Conservation (phyloP, 2,113 vertebrate species). For the Copsychus sechellarum region DNA sequence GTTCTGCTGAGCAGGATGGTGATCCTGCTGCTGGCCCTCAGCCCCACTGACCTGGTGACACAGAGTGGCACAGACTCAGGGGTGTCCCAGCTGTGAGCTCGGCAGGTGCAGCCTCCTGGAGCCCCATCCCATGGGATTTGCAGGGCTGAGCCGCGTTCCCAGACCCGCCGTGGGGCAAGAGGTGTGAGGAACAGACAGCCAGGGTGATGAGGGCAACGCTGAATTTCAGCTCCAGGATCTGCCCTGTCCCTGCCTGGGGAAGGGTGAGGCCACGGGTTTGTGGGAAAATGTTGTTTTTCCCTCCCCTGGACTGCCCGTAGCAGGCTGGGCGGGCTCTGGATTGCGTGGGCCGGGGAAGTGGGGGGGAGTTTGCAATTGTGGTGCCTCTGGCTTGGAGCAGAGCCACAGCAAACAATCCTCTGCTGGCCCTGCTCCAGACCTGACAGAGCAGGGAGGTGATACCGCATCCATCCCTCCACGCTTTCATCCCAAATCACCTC, state of each 20-base stretch:
- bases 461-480: neutral
- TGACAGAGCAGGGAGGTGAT: slow-evolving; percentile 19
- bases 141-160: neutral
- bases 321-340: slow-evolving; percentile 9
- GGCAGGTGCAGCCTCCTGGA: neutral
- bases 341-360: slow-evolving; percentile 31
- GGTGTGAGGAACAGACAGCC: neutral
- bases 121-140: neutral
- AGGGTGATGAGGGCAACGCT: neutral
- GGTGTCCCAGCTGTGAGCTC: rapidly evolving
- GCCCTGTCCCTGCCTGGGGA: slow-evolving; percentile 1
- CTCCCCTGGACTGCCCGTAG: slow-evolving; percentile 44
- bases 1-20: neutral
- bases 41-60: neutral
- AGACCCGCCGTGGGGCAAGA: neutral
- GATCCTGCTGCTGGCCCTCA: neutral
- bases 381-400: slow-evolving; percentile 46
- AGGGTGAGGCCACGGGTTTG: slow-evolving; percentile 38
- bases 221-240: neutral
- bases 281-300: slow-evolving; percentile 44
- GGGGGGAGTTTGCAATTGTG: neutral
- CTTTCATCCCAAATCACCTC: slow-evolving; percentile 25
- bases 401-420: slow-evolving; percentile 44
- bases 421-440: slow-evolving; percentile 10
- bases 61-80: neutral